Percentiles rank a stretch among this genome's conserved stretches.
Evolutionary conservation across 2,797 vertebrate genomes (phyloP).

Genomic region (Margarornis squamiger): DNA sequence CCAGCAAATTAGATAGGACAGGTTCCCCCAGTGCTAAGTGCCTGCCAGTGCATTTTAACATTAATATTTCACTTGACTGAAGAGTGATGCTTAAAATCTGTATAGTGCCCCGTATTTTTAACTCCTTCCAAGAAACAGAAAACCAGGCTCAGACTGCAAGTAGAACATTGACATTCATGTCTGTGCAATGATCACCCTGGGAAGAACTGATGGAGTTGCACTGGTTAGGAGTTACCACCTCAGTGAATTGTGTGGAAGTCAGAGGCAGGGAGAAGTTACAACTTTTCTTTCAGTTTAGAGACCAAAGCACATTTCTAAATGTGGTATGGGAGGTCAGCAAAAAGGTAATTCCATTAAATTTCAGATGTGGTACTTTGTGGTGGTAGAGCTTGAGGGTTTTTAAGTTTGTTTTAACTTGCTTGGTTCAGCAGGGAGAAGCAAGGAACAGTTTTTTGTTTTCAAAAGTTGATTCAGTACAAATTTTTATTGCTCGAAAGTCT

Average conservation of each 20-base stretch:
- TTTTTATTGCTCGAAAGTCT: not conserved
- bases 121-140: not conserved
- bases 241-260: not conserved
- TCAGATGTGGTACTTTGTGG: not conserved
- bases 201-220: not conserved
- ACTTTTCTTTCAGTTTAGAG: not conserved
- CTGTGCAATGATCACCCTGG: rapidly evolving
- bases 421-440: not conserved
- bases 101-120: not conserved
- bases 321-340: not conserved
- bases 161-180: rapidly evolving
- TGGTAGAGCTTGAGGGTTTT: not conserved
- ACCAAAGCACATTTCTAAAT: not conserved
- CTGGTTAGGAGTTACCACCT: not conserved
- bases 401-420: not conserved
- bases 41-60: not conserved
- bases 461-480: not conserved
- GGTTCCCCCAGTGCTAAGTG: not conserved
- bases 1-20: conserved; percentile 38
- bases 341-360: not conserved
- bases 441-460: not conserved
- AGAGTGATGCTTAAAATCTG: not conserved
- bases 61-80: conserved; percentile 53
- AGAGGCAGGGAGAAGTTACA: not conserved
- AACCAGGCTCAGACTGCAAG: not conserved